Evolutionary conservation across 2,797 vertebrate species (phyloP), one percentile per base, ranked within the genome.

Genomic region (Pagetopsis macropterus): DNA sequence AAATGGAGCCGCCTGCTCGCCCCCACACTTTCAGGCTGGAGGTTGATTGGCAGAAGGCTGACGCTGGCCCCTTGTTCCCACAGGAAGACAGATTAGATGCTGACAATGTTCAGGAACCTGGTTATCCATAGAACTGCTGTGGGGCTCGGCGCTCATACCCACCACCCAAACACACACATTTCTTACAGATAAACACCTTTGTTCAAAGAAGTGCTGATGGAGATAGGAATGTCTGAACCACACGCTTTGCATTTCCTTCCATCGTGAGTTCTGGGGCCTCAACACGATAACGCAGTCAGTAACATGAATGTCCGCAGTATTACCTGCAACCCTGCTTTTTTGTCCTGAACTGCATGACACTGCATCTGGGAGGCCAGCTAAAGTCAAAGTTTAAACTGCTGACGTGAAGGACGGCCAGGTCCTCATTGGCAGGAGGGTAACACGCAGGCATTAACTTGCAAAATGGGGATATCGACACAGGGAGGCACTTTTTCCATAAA

Each of bases 401-500:
- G 80, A 89, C 70, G 77, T 61, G 79, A 87, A 87, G 90, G 87
- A 91, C 86, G 77, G 87, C 87, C 88, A 87, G 90, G 83, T 92
- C 91, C 88, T 81, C 76, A 88, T 84, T 92, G 90, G 91, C 90
- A 92, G 86, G 56, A 87, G 83, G 90, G 86, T 89, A 89, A 90
- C 85, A 85, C 81, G 61, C 91, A 91, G 88, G 91, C 87, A 93
- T 93, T 92, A 92, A 92, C 91, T 91, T 91, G 90, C 90, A 93
- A 91, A 91, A 94, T 88, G 87, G 88, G 90, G 92, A 92, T 93
- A 93, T 93, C 90, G 93, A 93, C 92, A 93, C 82, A 75, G 77
- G 84, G 91, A 94, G 87, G 95, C 93, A 94, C 89, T 90, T 95
- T 94, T 95, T 95, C 93, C 94, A 93, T 93, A 90, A 93, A 91